These are phyloP conservation scores for Leptinotarsa juncta DNA, from an alignment of 2,888 invertebrate species.

Conservation along the genomic window DNA sequence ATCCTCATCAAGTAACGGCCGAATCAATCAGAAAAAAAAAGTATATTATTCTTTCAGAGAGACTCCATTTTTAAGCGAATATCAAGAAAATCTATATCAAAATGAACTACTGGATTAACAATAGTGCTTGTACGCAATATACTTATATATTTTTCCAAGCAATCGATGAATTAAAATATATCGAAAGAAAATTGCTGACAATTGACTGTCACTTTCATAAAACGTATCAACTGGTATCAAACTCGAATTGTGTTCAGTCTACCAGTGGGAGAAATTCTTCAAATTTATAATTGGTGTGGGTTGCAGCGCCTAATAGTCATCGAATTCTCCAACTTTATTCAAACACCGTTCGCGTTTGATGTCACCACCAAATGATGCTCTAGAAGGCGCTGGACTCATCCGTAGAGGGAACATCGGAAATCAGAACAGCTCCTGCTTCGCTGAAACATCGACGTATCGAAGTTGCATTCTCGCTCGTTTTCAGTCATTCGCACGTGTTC, in stretches of 20 bases:
- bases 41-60: too few relatives aligned
- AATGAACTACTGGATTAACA: too few relatives aligned
- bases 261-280: not conserved
- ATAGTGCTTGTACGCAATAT: too few relatives aligned
- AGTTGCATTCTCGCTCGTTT: constrained; percentile 4
- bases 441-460: constrained; percentile 30
- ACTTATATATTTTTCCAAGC: too few relatives aligned
- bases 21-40: too few relatives aligned
- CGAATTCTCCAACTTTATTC: not conserved
- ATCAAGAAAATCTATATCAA: too few relatives aligned
- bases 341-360: constrained; percentile 16
- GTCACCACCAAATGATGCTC: constrained; percentile 7
- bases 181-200: too few relatives aligned
- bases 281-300: not conserved
- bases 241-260: not conserved
- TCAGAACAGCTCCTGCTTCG: constrained; percentile 25
- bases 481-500: constrained; percentile 32
- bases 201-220: too few relatives aligned
- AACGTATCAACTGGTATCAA: not conserved
- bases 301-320: not conserved
- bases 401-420: not conserved
- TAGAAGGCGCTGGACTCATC: constrained; percentile 17
- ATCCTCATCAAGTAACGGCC: too few relatives aligned
- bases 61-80: too few relatives aligned
- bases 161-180: too few relatives aligned